Base-by-base conservation (phyloP, 2,888 invertebrate species). In the Pristionchus maxplancki region DNA sequence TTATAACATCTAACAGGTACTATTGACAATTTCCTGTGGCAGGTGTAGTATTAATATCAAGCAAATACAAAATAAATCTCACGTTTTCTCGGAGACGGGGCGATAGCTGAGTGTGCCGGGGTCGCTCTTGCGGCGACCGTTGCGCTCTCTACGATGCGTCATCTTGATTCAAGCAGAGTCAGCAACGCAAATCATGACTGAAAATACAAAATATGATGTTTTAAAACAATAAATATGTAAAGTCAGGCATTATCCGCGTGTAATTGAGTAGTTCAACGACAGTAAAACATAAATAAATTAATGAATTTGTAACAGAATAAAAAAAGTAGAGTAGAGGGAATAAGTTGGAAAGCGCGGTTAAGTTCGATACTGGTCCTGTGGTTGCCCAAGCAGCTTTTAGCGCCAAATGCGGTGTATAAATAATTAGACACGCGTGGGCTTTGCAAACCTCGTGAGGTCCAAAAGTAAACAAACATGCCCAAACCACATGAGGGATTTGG, bases 81-180 rank as follows among this genome's bases (percentile, higher is more conserved):
- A 91, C 89, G 90, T 89, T 90, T 90, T 90, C 83, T 91, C 92
- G 20, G 90, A 87, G 44, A 88, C 84, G 0, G 91, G 86, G 15
- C 91, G 89, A 34, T 89, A 89, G 44, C 89, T 86, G 40, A 92
- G 50, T 0, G 91, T 92, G 34, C 92, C 92, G 28, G 92, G 92
- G 87, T 92, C 92, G 50, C 90, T 90, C 89, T 91, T 92, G 20
- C 92, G 89, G 4, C 92, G 90, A 28, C 91, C 89, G 24, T 89
- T 88, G 50, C 91, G 91, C 20, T 90, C 90, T 62, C 90, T 90
- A 24, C 88, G 82, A 81, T 81, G 64, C 1, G 82, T 83, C 88
- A 88, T 88, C 40, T n/a, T 8, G 50, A 82, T 58, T 83, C 53
- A 83, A 34, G 31, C 82, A 53, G 53, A 83, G 17, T 78, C 78